Conservation (phyloP, 2,113 vertebrate species). For the Porphyrio hochstetteri region DNA sequence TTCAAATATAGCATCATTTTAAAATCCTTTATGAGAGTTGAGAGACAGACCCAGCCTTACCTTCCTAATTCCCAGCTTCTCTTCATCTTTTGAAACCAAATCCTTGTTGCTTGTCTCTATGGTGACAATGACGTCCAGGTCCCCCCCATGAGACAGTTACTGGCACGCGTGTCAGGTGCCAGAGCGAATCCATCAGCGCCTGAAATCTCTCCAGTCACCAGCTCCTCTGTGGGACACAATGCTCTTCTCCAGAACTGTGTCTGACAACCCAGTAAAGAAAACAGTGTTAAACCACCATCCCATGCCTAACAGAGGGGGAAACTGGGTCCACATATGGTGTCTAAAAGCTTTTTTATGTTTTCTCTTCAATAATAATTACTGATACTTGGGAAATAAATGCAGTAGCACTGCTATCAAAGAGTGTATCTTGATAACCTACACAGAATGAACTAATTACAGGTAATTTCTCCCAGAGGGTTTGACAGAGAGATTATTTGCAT, state of each 20-base stretch:
- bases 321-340: not conserved
- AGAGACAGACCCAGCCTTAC: conserved; percentile 56
- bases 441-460: not conserved
- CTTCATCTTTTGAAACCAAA: conserved; percentile 71
- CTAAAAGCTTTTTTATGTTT: not conserved
- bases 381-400: not conserved
- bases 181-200: not conserved
- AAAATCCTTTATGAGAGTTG: not conserved
- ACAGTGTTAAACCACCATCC: not conserved
- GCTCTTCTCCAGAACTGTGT: not conserved
- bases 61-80: conserved; percentile 34
- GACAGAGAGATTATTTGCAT: not conserved
- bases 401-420: not conserved
- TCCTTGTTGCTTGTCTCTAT: conserved; percentile 69
- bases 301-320: not conserved
- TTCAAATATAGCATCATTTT: not conserved
- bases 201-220: not conserved
- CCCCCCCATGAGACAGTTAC: not conserved
- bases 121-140: conserved; percentile 58
- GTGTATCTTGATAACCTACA: not conserved
- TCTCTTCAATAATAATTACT: not conserved
- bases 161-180: not conserved
- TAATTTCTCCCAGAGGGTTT: not conserved
- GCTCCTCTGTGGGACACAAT: not conserved
- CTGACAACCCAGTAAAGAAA: not conserved